A percentile compares a stretch with the other conserved stretches of the same genome.
These are phyloP conservation scores for Hyles vespertilio DNA, from an alignment of 1,140 invertebrate genomes.

Conservation along the genomic window DNA sequence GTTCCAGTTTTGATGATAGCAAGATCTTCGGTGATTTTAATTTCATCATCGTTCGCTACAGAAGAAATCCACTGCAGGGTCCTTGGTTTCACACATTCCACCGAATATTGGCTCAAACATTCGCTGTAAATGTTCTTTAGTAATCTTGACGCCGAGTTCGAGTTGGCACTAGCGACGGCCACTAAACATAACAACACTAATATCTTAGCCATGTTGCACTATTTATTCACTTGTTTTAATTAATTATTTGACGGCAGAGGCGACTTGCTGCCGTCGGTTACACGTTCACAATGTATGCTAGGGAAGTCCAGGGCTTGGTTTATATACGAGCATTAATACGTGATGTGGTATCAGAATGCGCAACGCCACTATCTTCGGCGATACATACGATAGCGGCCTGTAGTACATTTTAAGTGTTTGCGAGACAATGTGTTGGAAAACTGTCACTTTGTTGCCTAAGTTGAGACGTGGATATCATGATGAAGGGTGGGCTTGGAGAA, in stretches of 20 bases:
- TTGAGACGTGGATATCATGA: constrained; percentile 16
- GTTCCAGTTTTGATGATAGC: constrained; percentile 79
- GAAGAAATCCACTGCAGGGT: constrained; percentile 83
- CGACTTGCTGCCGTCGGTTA: constrained; percentile 61
- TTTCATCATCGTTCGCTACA: constrained; percentile 80
- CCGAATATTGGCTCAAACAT: constrained; percentile 80
- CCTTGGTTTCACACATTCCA: constrained; percentile 85
- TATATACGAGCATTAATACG: constrained; percentile 76
- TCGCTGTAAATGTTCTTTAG: constrained; percentile 79
- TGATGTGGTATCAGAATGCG: constrained; percentile 57
- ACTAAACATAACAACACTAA: constrained; percentile 57
- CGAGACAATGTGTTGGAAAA: constrained; percentile 38
- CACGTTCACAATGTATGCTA: constrained; percentile 69
- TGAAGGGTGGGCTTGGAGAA: no score
- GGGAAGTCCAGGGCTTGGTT: constrained; percentile 65
- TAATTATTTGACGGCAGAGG: constrained; percentile 48
- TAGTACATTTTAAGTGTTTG: constrained; percentile 54
- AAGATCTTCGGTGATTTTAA: constrained; percentile 84
- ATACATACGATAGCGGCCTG: constrained; percentile 33
- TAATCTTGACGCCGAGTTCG: constrained; percentile 76
- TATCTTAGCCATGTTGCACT: constrained; percentile 64
- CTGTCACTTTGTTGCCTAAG: constrained; percentile 34
- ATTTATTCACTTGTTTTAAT: constrained; percentile 34
- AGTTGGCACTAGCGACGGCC: constrained; percentile 49
- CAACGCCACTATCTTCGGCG: constrained; percentile 44